Percentiles rank a stretch among this genome's conserved stretches.
phyloP scores from a whole-genome alignment of 2,888 invertebrate genomes.

The Oscheius sp. region DNA sequence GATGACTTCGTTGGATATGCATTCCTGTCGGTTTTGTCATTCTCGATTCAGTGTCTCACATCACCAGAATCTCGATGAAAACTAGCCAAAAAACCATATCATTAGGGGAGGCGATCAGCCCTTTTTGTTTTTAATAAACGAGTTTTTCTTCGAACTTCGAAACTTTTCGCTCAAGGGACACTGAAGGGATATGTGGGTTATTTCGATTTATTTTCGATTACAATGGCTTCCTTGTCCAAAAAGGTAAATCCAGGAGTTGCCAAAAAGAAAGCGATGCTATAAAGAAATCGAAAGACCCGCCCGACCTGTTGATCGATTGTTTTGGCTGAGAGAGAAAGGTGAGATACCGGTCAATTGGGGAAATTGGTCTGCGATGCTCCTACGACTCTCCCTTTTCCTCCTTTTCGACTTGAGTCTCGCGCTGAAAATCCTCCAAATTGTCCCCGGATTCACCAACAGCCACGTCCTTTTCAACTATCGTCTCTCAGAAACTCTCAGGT shows the following conservation, averaged over 20 bases:
- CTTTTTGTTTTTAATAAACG: not conserved
- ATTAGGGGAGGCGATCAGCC: constrained; percentile 14
- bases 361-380: not conserved
- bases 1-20: constrained; percentile 60
- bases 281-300: too few relatives aligned
- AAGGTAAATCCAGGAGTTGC: too few relatives aligned
- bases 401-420: not conserved
- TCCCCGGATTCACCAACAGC: constrained; percentile 69
- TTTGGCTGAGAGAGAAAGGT: too few relatives aligned
- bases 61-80: constrained; percentile 19
- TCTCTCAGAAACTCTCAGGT: constrained; percentile 61
- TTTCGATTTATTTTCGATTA: too few relatives aligned
- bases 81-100: constrained; percentile 3
- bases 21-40: constrained; percentile 69
- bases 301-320: too few relatives aligned
- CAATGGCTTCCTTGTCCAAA: too few relatives aligned
- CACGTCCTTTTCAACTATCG: constrained; percentile 69
- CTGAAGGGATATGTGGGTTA: too few relatives aligned
- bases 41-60: constrained; percentile 49
- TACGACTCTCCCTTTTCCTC: not conserved
- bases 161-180: too few relatives aligned
- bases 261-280: too few relatives aligned
- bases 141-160: not conserved
- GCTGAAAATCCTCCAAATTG: constrained; percentile 65
- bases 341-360: constrained; percentile 1